These are phyloP conservation scores for Electrona antarctica DNA, from an alignment of 2,113 vertebrate species.

Conservation along the genomic window DNA sequence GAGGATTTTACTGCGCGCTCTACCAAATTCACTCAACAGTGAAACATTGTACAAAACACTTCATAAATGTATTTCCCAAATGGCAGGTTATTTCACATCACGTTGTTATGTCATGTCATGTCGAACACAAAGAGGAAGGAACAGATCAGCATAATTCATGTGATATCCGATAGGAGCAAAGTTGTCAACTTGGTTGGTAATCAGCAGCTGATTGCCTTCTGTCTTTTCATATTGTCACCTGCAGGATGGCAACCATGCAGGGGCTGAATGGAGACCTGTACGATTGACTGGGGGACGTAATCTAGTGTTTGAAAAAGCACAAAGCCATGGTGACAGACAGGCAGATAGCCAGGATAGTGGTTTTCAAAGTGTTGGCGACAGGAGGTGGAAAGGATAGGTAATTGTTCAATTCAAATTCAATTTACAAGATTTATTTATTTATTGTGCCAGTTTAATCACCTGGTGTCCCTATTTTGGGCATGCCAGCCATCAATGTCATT, in stretches of 20 bases:
- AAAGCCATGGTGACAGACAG: slow-evolving; percentile 45
- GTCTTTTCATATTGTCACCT: background rate
- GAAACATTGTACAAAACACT: slow-evolving; percentile 3
- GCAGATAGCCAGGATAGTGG: background rate
- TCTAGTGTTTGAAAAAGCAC: slow-evolving; percentile 50
- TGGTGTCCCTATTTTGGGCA: background rate
- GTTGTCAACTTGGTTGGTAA: too few relatives aligned
- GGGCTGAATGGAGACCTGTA: slow-evolving; percentile 17
- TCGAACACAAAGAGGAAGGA: background rate
- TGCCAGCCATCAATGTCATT: background rate
- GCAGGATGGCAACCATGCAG: slow-evolving; percentile 5
- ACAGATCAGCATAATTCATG: background rate
- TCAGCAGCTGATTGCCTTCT: background rate
- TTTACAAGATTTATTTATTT: too few relatives aligned
- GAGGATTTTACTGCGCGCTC: too few relatives aligned
- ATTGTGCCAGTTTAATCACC: too few relatives aligned
- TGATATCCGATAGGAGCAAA: slow-evolving; percentile 13
- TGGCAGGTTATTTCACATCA: background rate
- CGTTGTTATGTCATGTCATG: background rate
- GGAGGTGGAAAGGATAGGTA: too few relatives aligned
- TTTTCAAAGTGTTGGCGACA: too few relatives aligned
- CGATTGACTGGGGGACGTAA: background rate
- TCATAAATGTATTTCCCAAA: background rate
- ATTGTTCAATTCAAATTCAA: too few relatives aligned
- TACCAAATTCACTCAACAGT: background rate